Percentiles rank a stretch among this genome's conserved stretches.
Evolutionary conservation across 2,113 vertebrate genomes (phyloP).

Genomic region (Neofelis nebulosa): DNA sequence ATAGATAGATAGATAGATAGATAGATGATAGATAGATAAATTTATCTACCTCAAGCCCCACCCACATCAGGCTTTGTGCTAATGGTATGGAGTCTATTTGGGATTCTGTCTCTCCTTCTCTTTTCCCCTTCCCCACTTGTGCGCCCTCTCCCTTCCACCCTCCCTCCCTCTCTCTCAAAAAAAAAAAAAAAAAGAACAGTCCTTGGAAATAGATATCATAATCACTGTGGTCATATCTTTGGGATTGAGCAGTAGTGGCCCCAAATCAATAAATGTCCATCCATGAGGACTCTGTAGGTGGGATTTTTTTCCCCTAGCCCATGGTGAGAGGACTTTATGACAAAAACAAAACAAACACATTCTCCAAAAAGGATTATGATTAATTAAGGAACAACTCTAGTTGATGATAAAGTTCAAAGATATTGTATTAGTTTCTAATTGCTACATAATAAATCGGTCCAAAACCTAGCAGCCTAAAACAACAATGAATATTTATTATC

Average conservation of each 20-base stretch:
- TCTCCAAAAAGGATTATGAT: not conserved
- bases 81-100: too few species aligned
- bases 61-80: too few species aligned
- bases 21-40: too few species aligned
- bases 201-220: not conserved
- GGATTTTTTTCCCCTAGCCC: not conserved
- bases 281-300: not conserved
- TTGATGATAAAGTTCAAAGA: not conserved
- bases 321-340: not conserved
- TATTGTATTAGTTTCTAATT: constrained; percentile 1
- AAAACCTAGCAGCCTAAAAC: not conserved
- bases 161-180: too few species aligned
- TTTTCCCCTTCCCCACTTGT: too few species aligned
- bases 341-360: not conserved
- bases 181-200: not conserved
- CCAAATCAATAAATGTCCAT: not conserved
- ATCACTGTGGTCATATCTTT: not conserved
- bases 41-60: too few species aligned
- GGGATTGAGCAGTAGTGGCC: not conserved
- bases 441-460: not conserved
- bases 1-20: too few species aligned
- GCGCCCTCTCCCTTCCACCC: too few species aligned
- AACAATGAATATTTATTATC: not conserved
- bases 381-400: constrained; percentile 13
- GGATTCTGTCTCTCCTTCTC: too few species aligned